Evolutionary conservation across 2,888 invertebrate genomes (phyloP).

Genomic region (Dynastes tityus): DNA sequence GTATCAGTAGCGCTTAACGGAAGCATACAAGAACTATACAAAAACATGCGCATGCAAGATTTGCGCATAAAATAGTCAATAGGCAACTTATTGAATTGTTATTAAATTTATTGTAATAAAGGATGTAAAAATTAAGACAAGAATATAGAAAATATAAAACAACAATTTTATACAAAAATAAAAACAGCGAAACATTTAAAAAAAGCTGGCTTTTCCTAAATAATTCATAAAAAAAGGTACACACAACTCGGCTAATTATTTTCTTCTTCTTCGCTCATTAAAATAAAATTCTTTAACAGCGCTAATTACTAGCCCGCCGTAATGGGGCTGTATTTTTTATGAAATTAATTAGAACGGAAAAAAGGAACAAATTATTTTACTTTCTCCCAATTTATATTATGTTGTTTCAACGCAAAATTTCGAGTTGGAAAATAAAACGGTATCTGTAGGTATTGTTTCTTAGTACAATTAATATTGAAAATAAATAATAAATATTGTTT

Average conservation of each 20-base stretch:
- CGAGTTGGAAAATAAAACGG: neutral
- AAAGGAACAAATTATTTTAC: neutral
- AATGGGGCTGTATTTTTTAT: slow-evolving; percentile 36
- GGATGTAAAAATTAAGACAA: too few species aligned
- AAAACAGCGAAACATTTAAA: neutral
- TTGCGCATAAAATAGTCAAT: too few species aligned
- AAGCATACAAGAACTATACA: too few species aligned
- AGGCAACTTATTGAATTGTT: too few species aligned
- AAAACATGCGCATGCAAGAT: too few species aligned
- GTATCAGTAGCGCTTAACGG: too few species aligned
- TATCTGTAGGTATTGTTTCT: neutral
- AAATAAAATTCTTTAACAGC: slow-evolving; percentile 38
- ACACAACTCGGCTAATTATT: slow-evolving; percentile 1
- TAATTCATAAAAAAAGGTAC: slow-evolving; percentile 14
- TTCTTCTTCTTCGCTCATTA: slow-evolving; percentile 32
- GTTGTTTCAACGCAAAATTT: neutral
- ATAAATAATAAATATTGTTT: neutral
- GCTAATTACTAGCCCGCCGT: slow-evolving; percentile 23
- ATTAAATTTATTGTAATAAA: too few species aligned
- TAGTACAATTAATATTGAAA: neutral
- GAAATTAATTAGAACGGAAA: slow-evolving; percentile 31
- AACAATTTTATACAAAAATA: too few species aligned
- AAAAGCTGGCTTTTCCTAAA: neutral
- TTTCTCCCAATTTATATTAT: neutral
- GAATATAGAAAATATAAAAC: too few species aligned